Evolutionary conservation across 2,797 vertebrate species (phyloP).

Genomic region (Galago senegalensis): DNA sequence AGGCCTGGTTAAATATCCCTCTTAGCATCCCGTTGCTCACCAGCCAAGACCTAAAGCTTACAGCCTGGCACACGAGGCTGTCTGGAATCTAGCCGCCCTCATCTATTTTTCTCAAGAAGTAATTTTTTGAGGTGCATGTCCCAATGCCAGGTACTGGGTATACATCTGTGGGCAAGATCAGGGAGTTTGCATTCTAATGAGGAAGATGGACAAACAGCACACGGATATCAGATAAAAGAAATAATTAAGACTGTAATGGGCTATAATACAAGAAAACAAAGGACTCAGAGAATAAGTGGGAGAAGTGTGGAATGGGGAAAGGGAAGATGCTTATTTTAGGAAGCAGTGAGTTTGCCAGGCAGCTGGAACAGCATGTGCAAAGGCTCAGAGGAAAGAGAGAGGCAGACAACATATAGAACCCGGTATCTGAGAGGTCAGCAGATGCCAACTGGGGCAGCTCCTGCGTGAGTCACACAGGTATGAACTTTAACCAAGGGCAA

Average conservation of each 20-base stretch:
- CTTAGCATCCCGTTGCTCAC: conserved; percentile 5
- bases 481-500: background rate
- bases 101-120: conserved; percentile 14
- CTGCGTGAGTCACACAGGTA: background rate
- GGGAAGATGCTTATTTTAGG: background rate
- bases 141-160: background rate
- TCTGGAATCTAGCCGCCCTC: conserved; percentile 33
- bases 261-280: background rate
- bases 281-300: background rate
- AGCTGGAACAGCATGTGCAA: background rate
- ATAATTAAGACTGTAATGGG: background rate
- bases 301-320: background rate
- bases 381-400: conserved; percentile 30
- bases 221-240: background rate
- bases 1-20: conserved; percentile 67
- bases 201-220: background rate
- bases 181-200: background rate
- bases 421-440: background rate
- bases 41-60: background rate
- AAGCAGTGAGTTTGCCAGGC: background rate
- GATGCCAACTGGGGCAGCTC: background rate
- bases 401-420: rapidly evolving
- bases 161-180: background rate
- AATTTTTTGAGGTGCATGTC: background rate
- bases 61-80: background rate